These are phyloP conservation scores for Oreonectes daqikongensis DNA, from an alignment of 2,797 vertebrate species.

Conservation along the genomic window DNA sequence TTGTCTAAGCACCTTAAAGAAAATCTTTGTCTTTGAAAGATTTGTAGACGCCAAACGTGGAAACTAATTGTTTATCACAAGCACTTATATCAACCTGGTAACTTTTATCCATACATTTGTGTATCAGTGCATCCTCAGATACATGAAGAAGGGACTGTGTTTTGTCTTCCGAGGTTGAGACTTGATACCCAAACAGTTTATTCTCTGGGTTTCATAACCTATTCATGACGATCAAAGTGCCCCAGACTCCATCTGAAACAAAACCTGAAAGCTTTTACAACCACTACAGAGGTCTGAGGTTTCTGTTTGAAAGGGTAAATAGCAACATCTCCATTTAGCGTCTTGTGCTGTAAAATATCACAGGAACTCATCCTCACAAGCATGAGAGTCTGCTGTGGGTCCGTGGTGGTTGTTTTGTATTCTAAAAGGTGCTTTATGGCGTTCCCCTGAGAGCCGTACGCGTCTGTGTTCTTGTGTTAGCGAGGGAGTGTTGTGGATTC, in stretches of 20 bases:
- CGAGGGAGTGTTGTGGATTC: constrained; percentile 31
- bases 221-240: neutral
- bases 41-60: neutral
- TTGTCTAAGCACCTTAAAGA: no score
- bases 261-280: neutral
- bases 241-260: neutral
- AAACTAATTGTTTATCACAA: neutral
- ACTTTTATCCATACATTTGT: neutral
- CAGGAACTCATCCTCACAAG: neutral
- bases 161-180: neutral
- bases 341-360: constrained; percentile 6
- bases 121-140: neutral
- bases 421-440: constrained; percentile 28
- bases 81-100: neutral
- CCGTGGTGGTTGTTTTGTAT: constrained; percentile 23
- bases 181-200: neutral
- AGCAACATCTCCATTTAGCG: neutral
- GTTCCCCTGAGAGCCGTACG: constrained; percentile 23
- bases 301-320: neutral
- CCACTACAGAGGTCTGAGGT: neutral
- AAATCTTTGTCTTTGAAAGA: no score
- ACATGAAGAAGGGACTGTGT: neutral
- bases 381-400: neutral
- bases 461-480: constrained; percentile 7
- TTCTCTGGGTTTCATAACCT: neutral